Evolutionary conservation across 2,888 invertebrate species (phyloP).

Genomic region (Cyclophora punctaria): DNA sequence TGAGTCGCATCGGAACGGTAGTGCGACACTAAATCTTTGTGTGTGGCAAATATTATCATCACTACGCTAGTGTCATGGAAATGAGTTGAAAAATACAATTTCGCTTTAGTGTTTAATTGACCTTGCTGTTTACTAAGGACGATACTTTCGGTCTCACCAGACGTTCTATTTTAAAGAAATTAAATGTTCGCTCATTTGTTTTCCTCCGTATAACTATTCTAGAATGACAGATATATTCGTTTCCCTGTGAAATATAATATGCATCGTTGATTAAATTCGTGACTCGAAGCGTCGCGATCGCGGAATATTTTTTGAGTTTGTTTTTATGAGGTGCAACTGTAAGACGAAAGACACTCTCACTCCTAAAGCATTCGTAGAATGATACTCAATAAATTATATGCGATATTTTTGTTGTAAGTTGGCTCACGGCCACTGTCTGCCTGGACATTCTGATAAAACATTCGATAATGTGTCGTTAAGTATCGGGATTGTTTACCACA

Average conservation of each 20-base stretch:
- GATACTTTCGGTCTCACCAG: slow-evolving; percentile 20
- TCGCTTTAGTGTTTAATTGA: slow-evolving; percentile 1
- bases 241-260: slow-evolving; percentile 38
- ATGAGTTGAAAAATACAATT: neutral
- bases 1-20: neutral
- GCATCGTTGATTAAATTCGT: slow-evolving; percentile 43
- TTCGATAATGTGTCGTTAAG: slow-evolving; percentile 43
- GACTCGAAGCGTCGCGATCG: slow-evolving; percentile 36
- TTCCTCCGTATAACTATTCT: slow-evolving; percentile 39
- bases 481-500: slow-evolving; percentile 25
- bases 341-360: slow-evolving; percentile 38
- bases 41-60: neutral
- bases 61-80: neutral
- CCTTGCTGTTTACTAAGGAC: slow-evolving; percentile 25
- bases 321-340: slow-evolving; percentile 71
- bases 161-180: slow-evolving; percentile 35
- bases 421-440: slow-evolving; percentile 60
- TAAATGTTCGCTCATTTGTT: slow-evolving; percentile 40
- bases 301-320: slow-evolving; percentile 57
- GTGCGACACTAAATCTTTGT: neutral
- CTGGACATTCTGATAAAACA: slow-evolving; percentile 48
- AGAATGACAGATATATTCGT: slow-evolving; percentile 47
- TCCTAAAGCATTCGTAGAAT: slow-evolving; percentile 59
- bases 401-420: slow-evolving; percentile 68
- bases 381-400: slow-evolving; percentile 66